Base-by-base conservation (phyloP, 2,888 invertebrate genomes). In the Eumerus sabulonum region DNA sequence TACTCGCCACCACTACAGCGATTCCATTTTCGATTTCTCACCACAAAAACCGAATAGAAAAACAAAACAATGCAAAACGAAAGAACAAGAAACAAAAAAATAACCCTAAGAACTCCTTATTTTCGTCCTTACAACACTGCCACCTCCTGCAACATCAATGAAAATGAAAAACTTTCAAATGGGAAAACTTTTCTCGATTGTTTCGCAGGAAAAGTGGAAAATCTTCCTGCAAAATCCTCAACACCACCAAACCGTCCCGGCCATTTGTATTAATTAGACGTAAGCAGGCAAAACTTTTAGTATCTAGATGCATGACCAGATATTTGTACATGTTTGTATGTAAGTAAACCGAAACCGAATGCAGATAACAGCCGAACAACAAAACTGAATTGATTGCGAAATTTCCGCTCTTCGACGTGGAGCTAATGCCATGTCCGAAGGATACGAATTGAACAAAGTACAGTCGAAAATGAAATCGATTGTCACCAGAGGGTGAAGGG, bases 261-360 rank as follows among this genome's bases (percentile, higher is more conserved):
- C 86, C 86, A 86, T 86, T 86, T 86, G 86, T 86, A 86, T 86
- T 86, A 86, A 86, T 86, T 86, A 86, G 86, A 86, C 85, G 83
- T 84, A 86, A 83, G 83, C 84, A 83, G 83, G 77, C 81, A 82
- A 83, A 67, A 79, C 74, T 79, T 79, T 74, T 45, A 56, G 27
- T 27, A 27, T 27, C 27, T 27, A 27, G 63, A 59, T 19, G 14
- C 48, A 53, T 48, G 62, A 18, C 51, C 66, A 77, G 27, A 27
- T 27, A 7, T n/a, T n/a, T n/a, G n/a, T n/a, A n/a, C n/a, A n/a
- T n/a, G n/a, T n/a, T n/a, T 27, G 27, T 27, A 27, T 27, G 27
- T 27, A 56, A 64, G 57, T 53, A 40, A n/a, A 18, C 27, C 59
- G 64, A 62, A 79, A 63, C 59, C 63, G 44, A 74, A 79, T 74